Base-by-base conservation (phyloP, 1,140 invertebrate species). In the Asbolus verrucosus region DNA sequence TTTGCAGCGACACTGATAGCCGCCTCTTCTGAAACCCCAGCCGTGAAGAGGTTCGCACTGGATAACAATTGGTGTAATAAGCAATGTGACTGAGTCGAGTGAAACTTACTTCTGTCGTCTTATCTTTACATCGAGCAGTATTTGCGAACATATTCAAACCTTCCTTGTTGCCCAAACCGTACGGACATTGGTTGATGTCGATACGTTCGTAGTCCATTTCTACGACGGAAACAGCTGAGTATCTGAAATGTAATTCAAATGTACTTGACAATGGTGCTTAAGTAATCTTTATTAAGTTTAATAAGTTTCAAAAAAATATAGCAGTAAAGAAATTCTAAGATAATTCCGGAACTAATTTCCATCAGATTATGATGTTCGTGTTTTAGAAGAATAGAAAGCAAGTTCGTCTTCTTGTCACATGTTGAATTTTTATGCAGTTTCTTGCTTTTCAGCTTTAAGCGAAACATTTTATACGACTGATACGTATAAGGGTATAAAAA, bases 171-270 rank as follows among this genome's bases (percentile, higher is more conserved):
- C 96, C 97, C 77, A 90, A 82, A 68, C 94, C 92, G 67, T 84
- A 83, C 0, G 96, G 95, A 88, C 97, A 99, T 78, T 98, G 97
- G 85, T 99, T 98, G 81, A 98, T 96, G 82, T 99, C 97, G 83
- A 98, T 94, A 77, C 96, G 87, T 71, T 98, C 95, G 85, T 96
- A 97, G 80, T 99, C 97, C 87, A 98, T 93, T 87, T 98, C 96
- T 80, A 98, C 87, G 0, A 98, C 94, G 0, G 94, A 88, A 43
- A 93, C 91, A 16, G 94, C 97, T 1, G 96, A 96, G 79, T 98
- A 97, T 73, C 95, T 97, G 73, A 68, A 70, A 38, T 36, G 5
- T 36, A 11, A 36, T 36, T 2, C 33, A 36, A 27, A 27, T 27
- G 24, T 27, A 27, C 3, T 27, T 27, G 3, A 27, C 24, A 3